phyloP scores from a whole-genome alignment of 1,140 invertebrate species.

The Eumaeus atala region DNA sequence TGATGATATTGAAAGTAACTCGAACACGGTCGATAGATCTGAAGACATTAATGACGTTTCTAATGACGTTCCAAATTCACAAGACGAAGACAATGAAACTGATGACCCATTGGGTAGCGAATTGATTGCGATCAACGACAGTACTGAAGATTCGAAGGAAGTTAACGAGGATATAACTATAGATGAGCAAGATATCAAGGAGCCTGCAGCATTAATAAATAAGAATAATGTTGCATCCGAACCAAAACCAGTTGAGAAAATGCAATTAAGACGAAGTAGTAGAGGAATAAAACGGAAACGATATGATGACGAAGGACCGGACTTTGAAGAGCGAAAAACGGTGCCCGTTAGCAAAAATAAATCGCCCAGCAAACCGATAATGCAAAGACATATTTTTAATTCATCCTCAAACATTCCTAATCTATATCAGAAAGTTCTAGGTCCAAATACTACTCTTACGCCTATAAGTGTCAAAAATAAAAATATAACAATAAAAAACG shows the following conservation, averaged over 20 bases:
- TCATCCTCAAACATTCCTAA: conserved; percentile 34
- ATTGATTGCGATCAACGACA: neutral
- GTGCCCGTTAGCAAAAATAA: neutral
- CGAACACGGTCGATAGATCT: neutral
- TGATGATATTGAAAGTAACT: neutral
- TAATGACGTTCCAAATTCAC: conserved; percentile 1
- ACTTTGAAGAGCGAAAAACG: conserved; percentile 48
- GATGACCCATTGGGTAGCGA: neutral
- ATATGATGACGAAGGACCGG: conserved; percentile 78
- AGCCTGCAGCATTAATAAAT: conserved; percentile 35
- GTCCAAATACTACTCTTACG: conserved; percentile 60
- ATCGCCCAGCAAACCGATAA: neutral
- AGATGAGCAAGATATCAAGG: conserved; percentile 38
- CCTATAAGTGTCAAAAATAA: conserved; percentile 46
- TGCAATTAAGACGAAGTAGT: conserved; percentile 77
- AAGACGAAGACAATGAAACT: neutral
- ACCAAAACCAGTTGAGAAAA: conserved; percentile 27
- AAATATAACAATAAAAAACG: conserved; percentile 6
- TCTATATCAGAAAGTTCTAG: conserved; percentile 59
- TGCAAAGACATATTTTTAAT: neutral
- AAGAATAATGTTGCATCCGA: neutral
- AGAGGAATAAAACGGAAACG: conserved; percentile 79
- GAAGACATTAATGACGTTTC: neutral
- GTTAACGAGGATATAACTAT: conserved; percentile 43
- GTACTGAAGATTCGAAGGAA: conserved; percentile 17